These are phyloP conservation scores for Drosophila watanabei DNA, from an alignment of 1,140 invertebrate species.

Conservation along the genomic window DNA sequence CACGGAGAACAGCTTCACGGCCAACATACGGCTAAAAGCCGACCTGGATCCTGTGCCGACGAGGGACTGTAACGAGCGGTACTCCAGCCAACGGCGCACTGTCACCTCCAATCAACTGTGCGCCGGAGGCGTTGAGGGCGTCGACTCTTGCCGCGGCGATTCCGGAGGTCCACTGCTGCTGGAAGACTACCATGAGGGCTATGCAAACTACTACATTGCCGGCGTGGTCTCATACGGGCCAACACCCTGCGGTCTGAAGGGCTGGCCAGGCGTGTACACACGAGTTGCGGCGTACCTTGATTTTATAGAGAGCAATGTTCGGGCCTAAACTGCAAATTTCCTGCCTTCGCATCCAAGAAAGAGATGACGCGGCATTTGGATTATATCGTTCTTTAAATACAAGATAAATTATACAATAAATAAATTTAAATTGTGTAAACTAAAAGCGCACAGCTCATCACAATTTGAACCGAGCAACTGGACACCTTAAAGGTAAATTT, in stretches of 20 bases:
- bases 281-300: conserved; percentile 89
- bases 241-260: conserved; percentile 89
- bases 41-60: conserved; percentile 50
- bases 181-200: conserved; percentile 47
- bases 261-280: conserved; percentile 92
- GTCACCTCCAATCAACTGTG: conserved; percentile 86
- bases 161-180: conserved; percentile 87
- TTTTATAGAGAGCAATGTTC: conserved; percentile 88
- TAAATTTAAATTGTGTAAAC: conserved; percentile 57
- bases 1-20: conserved; percentile 87
- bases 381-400: conserved; percentile 55
- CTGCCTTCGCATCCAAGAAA: neutral
- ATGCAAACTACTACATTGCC: conserved; percentile 84
- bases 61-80: conserved; percentile 50
- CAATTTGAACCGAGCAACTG: conserved; percentile 46
- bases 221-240: conserved; percentile 93
- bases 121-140: conserved; percentile 88
- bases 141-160: conserved; percentile 87
- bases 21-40: conserved; percentile 70
- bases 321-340: conserved; percentile 20
- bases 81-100: conserved; percentile 50
- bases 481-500: conserved; percentile 54
- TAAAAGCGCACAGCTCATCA: conserved; percentile 49
- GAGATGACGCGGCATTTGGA: conserved; percentile 10
- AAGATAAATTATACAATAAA: conserved; percentile 72